These are phyloP conservation scores for Perodicticus potto DNA, from an alignment of 2,797 vertebrate genomes.

Conservation along the genomic window DNA sequence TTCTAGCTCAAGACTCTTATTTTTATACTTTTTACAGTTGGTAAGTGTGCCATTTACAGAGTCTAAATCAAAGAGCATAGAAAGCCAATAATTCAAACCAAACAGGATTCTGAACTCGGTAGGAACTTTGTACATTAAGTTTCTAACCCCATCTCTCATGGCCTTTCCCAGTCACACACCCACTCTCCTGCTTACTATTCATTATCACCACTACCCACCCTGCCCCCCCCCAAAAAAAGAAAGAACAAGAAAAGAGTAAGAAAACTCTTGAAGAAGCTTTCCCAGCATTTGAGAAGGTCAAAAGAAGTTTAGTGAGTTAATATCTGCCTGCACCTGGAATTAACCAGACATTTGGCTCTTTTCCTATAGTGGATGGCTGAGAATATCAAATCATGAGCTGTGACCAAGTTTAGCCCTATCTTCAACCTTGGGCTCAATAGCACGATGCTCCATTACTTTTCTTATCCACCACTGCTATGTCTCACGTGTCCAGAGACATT, in stretches of 20 bases:
- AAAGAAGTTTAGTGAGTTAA: slow-evolving; percentile 49
- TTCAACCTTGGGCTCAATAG: neutral
- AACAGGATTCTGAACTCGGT: neutral
- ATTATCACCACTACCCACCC: neutral
- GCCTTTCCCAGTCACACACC: neutral
- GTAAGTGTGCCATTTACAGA: neutral
- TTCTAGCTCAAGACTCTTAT: neutral
- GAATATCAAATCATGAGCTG: slow-evolving; percentile 44
- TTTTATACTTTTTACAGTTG: slow-evolving; percentile 26
- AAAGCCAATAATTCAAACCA: neutral
- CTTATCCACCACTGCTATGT: neutral
- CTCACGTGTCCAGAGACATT: slow-evolving; percentile 21
- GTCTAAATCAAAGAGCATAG: neutral
- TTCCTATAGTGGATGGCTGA: slow-evolving; percentile 48
- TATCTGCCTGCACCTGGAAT: slow-evolving; percentile 52
- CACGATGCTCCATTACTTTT: neutral
- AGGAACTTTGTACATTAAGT: neutral
- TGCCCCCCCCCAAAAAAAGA: neutral
- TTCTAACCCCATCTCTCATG: neutral
- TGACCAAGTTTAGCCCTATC: slow-evolving; percentile 2
- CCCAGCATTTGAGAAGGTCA: slow-evolving; percentile 53
- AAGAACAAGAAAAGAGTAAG: neutral
- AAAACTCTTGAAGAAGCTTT: neutral
- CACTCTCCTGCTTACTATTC: neutral
- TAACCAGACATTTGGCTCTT: slow-evolving; percentile 59